These are phyloP conservation scores for Catharus fuscescens DNA, from an alignment of 2,113 vertebrate genomes.

Conservation along the genomic window DNA sequence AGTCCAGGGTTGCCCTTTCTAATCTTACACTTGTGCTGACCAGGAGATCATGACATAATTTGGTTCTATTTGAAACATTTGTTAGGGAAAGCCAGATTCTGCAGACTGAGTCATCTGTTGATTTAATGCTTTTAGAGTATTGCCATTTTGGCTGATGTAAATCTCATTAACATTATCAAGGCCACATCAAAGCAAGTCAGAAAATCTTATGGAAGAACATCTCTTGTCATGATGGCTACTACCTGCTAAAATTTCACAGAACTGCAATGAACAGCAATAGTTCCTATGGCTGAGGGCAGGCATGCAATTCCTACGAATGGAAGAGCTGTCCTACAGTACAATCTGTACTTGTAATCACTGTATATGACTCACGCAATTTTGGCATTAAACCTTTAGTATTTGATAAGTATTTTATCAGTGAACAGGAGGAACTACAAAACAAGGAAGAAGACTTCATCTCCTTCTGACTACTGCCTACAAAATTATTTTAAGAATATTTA, in stretches of 20 bases:
- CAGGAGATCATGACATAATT: not conserved
- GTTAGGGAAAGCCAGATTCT: not conserved
- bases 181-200: not conserved
- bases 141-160: not conserved
- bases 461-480: not conserved
- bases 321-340: not conserved
- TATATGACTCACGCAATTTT: not conserved
- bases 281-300: not conserved
- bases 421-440: not conserved
- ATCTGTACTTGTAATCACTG: not conserved
- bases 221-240: not conserved
- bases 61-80: not conserved
- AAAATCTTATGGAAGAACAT: not conserved
- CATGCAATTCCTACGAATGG: not conserved
- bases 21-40: not conserved
- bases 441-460: not conserved
- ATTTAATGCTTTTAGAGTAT: not conserved
- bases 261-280: not conserved
- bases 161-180: not conserved
- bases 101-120: fast-evolving
- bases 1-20: not conserved
- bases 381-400: not conserved
- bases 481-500: not conserved
- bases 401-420: not conserved
- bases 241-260: not conserved